A percentile compares a stretch with the other conserved stretches of the same genome.
phyloP scores from a whole-genome alignment of 2,888 invertebrate genomes.

The Brachypterus glaber region DNA sequence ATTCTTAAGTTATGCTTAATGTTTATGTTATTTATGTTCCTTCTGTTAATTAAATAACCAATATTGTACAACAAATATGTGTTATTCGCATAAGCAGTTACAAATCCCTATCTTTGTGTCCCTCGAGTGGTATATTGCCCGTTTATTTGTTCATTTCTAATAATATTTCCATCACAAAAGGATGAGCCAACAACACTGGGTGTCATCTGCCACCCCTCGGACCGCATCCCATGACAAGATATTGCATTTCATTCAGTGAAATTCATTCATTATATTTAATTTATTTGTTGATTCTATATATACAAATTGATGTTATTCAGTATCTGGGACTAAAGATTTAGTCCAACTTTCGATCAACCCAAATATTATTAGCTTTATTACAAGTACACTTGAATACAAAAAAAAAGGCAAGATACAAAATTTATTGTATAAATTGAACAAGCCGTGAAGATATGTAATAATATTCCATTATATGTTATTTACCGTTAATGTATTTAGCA shows the following conservation, averaged over 20 bases:
- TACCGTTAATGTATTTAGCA: too few relatives aligned
- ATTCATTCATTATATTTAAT: too few relatives aligned
- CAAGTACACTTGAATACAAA: too few relatives aligned
- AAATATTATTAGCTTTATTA: too few relatives aligned
- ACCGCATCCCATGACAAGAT: conserved; percentile 5
- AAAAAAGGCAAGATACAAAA: too few relatives aligned
- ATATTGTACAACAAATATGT: conserved; percentile 12
- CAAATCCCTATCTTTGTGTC: conserved; percentile 16
- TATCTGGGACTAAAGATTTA: too few relatives aligned
- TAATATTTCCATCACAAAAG: conserved; percentile 23
- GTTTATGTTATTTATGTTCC: background rate
- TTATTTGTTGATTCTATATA: too few relatives aligned
- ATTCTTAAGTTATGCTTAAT: background rate
- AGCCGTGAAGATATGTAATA: too few relatives aligned
- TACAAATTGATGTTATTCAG: too few relatives aligned
- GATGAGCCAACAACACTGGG: conserved; percentile 21
- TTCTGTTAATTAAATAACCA: background rate
- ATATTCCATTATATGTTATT: too few relatives aligned
- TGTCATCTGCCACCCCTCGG: conserved; percentile 23
- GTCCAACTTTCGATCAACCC: too few relatives aligned
- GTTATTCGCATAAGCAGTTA: conserved; percentile 11
- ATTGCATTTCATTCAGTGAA: conserved; percentile 16
- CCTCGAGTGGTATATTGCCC: conserved; percentile 18
- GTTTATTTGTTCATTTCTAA: conserved; percentile 20
- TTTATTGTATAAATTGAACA: too few relatives aligned